Evolutionary conservation across 2,797 vertebrate genomes (phyloP), one percentile per base, ranked within the genome.

Genomic region (Phrynocephalus vlangalii): DNA sequence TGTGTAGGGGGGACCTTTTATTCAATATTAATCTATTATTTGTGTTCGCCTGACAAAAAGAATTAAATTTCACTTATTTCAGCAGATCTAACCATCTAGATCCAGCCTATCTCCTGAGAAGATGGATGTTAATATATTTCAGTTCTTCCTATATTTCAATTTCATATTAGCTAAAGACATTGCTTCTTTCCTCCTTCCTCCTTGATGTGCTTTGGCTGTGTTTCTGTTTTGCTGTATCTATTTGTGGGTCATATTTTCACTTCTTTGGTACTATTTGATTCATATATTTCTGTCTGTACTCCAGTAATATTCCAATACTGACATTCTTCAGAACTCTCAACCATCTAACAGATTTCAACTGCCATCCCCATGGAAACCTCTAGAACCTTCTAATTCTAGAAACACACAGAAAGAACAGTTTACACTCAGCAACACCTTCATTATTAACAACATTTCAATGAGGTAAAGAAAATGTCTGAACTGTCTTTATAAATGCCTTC

Each of bases 381-480:
- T 52, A 44, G n/a, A 86, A 50, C 52, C 24, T 72, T 80, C 30
- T 72, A 16, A 79, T 84, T 88, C 77, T 38, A 88, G 56, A 63
- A 84, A n/a, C 71, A 73, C 8, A 44, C 7, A 28, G 52, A 44
- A 75, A n/a, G 44, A 8, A 18, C 24, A 71, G 48, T 60, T 63
- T 63, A 30, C 56, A 88, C 44, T 16, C 60, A 63, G 52, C 52
- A 15, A 9, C 60, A 15, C 13, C 60, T 63, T 67, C 66, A 3
- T 73, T 84, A 84, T 38, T 72, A 70, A 11, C 18, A 48, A 28
- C 38, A 72, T 73, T 26, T 60, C 33, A 16, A 82, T 73, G 24
- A 75, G n/a, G 28, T 44, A 56, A 56, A 56, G 28, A 78, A 67
- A 33, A 30, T 67, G 2, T 6, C 0, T 73, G 0, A 26, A 72